Evolutionary conservation across 2,888 invertebrate genomes (phyloP).

Genomic region (Nipponacmea schrenckii): DNA sequence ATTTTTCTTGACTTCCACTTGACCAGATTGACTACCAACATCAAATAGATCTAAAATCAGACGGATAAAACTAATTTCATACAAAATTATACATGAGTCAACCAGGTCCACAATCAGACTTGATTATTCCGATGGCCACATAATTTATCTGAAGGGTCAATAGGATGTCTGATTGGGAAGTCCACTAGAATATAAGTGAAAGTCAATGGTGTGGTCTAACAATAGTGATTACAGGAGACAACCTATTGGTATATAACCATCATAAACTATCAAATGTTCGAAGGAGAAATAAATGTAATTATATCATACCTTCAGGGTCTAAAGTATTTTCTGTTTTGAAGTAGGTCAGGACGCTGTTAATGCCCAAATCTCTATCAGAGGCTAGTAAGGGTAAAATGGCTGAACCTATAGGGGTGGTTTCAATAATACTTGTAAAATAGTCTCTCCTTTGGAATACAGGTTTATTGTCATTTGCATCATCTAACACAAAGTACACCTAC

Average conservation of each 20-base stretch:
- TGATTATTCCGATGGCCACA: not conserved
- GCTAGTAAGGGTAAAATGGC: constrained; percentile 84
- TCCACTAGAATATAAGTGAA: too few species aligned
- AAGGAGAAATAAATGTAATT: too few species aligned
- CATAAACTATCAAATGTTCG: too few species aligned
- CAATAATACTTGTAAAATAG: constrained; percentile 84
- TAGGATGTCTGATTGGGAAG: too few species aligned
- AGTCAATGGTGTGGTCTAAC: too few species aligned
- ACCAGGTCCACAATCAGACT: not conserved
- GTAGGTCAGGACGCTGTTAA: constrained; percentile 82
- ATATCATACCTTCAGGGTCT: constrained; percentile 25
- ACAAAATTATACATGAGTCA: not conserved
- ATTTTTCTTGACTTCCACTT: constrained; percentile 81
- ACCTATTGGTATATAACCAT: too few species aligned
- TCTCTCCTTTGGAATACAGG: constrained; percentile 82
- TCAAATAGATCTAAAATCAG: constrained; percentile 76
- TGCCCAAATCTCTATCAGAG: constrained; percentile 82
- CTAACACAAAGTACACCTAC: constrained; percentile 68
- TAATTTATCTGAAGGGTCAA: constrained; percentile 18
- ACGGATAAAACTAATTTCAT: not conserved
- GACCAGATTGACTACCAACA: constrained; percentile 81
- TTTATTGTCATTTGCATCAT: constrained; percentile 89
- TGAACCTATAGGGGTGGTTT: constrained; percentile 81
- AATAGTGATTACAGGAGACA: too few species aligned
- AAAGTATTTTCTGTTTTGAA: constrained; percentile 72